Conservation (phyloP, 2,113 vertebrate species). For the Bos javanicus region DNA sequence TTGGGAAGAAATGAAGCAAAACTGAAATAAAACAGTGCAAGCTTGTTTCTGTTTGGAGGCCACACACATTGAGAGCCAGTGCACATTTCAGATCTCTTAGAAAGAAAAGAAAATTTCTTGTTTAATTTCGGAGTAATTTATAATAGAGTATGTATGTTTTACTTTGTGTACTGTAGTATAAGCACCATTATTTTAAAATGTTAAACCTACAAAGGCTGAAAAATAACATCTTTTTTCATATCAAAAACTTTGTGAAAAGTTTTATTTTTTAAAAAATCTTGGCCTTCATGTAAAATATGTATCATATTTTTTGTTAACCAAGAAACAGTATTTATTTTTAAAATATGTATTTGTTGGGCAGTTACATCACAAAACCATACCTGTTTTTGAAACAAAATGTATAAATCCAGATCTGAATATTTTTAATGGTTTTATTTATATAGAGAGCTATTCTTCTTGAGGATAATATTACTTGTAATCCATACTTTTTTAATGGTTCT, state of each 20-base stretch:
- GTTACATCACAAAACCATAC: not conserved
- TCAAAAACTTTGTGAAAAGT: not conserved
- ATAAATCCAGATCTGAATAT: not conserved
- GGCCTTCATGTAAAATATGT: not conserved
- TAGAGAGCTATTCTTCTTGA: not conserved
- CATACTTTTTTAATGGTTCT: not conserved
- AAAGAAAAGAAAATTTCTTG: slow-evolving; percentile 73
- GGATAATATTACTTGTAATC: not conserved
- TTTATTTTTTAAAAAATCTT: not conserved
- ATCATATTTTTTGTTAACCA: not conserved
- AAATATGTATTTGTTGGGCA: not conserved
- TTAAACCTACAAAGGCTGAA: slow-evolving; percentile 37
- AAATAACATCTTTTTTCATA: slow-evolving; percentile 24
- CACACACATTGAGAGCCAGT: slow-evolving; percentile 74
- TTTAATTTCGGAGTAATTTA: slow-evolving; percentile 79
- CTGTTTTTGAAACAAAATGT: not conserved
- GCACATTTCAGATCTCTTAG: slow-evolving; percentile 69
- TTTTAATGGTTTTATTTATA: not conserved
- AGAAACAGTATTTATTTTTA: not conserved
- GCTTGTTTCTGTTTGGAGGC: slow-evolving; percentile 78
- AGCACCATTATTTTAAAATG: slow-evolving; percentile 61
- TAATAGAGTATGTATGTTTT: slow-evolving; percentile 53
- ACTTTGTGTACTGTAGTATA: slow-evolving; percentile 61
- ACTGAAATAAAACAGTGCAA: slow-evolving; percentile 82
- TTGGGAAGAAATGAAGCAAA: slow-evolving; percentile 83